A percentile compares a stretch with the other conserved stretches of the same genome.
These are phyloP conservation scores for Rhinogobio ventralis DNA, from an alignment of 2,797 vertebrate genomes.

Conservation along the genomic window DNA sequence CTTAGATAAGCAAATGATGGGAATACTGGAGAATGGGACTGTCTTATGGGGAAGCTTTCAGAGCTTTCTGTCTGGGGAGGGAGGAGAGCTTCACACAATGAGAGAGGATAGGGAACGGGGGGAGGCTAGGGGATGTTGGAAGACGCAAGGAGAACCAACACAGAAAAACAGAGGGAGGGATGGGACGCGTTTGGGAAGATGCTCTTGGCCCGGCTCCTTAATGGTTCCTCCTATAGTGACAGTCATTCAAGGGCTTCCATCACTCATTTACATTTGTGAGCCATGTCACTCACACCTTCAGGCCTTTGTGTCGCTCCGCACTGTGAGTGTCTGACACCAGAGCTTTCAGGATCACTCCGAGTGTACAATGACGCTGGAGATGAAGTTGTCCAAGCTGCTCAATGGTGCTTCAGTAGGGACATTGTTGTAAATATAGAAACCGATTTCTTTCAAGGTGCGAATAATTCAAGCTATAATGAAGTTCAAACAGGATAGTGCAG, in stretches of 20 bases:
- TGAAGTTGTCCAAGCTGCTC: slow-evolving; percentile 44
- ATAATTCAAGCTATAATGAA: not conserved
- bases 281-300: slow-evolving; percentile 47
- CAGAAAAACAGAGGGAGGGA: slow-evolving; percentile 18
- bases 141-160: slow-evolving; percentile 44
- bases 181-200: slow-evolving; percentile 51
- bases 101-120: slow-evolving; percentile 23
- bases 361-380: slow-evolving; percentile 42
- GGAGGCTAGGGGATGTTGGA: slow-evolving; percentile 21
- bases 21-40: slow-evolving; percentile 53
- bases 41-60: slow-evolving; percentile 58
- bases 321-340: slow-evolving; percentile 34
- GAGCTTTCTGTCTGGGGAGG: slow-evolving; percentile 44
- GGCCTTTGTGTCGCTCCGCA: slow-evolving; percentile 45
- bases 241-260: slow-evolving; percentile 46
- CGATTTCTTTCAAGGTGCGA: slow-evolving; percentile 33
- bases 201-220: slow-evolving; percentile 53
- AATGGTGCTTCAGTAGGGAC: slow-evolving; percentile 43
- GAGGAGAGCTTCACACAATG: slow-evolving; percentile 51
- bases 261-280: slow-evolving; percentile 62
- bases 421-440: slow-evolving; percentile 54
- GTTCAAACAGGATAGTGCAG: slow-evolving; percentile 7
- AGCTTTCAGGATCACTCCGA: slow-evolving; percentile 46
- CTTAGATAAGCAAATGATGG: slow-evolving; percentile 64
- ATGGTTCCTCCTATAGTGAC: slow-evolving; percentile 48